Conservation (phyloP, 2,797 vertebrate genomes). For the Simalia tracyae region DNA sequence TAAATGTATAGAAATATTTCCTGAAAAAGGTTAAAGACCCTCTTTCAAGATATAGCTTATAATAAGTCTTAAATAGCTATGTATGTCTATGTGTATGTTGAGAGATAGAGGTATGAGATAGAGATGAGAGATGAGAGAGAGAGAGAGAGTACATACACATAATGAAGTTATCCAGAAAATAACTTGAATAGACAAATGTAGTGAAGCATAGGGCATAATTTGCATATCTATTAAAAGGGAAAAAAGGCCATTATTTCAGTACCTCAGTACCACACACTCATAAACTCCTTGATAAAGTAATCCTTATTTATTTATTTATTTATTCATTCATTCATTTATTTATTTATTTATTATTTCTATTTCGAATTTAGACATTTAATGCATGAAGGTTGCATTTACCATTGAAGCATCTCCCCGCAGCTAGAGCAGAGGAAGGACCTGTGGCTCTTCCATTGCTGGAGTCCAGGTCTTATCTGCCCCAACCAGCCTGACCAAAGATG, state of each 20-base stretch:
- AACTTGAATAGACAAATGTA: not conserved
- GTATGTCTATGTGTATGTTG: too few species aligned
- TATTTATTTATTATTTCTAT: too few species aligned
- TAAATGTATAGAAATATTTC: not conserved
- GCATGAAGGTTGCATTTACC: too few species aligned
- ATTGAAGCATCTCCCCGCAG: not conserved
- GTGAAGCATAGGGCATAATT: not conserved
- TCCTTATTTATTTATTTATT: too few species aligned
- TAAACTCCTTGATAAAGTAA: not conserved
- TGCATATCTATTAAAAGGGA: not conserved
- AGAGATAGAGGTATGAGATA: not conserved
- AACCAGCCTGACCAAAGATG: too few species aligned
- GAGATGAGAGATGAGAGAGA: not conserved
- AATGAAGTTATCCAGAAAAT: not conserved
- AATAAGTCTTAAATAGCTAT: not conserved
- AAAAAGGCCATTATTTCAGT: not conserved
- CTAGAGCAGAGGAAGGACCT: too few species aligned
- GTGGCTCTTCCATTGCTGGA: too few species aligned
- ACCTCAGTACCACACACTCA: not conserved
- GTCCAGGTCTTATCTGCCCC: too few species aligned
- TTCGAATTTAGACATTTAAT: too few species aligned
- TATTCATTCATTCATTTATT: too few species aligned
- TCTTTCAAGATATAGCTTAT: not conserved
- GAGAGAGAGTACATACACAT: not conserved
- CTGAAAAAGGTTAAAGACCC: not conserved